Evolutionary conservation across 1,140 invertebrate species (phyloP).

Genomic region (Arion vulgaris): DNA sequence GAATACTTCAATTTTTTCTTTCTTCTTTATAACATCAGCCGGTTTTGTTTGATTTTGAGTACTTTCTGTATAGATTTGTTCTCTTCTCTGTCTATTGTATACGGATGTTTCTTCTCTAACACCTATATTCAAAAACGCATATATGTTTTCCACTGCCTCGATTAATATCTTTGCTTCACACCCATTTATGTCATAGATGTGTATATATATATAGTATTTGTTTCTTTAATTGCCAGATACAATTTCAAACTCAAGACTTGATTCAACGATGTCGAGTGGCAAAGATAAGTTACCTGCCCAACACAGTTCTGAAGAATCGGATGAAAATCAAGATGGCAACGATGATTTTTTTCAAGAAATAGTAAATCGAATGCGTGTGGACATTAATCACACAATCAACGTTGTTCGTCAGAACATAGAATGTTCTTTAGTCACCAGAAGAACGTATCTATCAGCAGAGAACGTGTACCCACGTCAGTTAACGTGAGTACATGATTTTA

Average conservation of each 20-base stretch:
- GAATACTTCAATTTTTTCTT: too few species aligned
- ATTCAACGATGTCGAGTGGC: neutral
- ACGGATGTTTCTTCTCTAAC: too few species aligned
- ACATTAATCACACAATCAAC: neutral
- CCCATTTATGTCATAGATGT: too few species aligned
- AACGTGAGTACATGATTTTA: neutral
- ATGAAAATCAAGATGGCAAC: neutral
- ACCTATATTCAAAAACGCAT: too few species aligned
- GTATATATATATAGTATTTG: neutral
- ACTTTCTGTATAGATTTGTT: too few species aligned
- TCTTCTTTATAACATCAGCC: too few species aligned
- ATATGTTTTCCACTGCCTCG: too few species aligned
- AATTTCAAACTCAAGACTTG: neutral
- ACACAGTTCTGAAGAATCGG: neutral
- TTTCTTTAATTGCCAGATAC: too few species aligned
- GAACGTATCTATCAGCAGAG: neutral
- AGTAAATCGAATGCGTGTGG: neutral
- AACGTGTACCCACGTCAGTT: neutral
- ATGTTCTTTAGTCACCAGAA: neutral
- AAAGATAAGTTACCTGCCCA: neutral
- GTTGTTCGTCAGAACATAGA: neutral
- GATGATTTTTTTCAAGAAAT: neutral
- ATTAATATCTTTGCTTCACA: too few species aligned
- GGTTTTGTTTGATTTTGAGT: too few species aligned
- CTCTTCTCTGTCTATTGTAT: too few species aligned